Base-by-base conservation (phyloP, 2,888 invertebrate species). In the Drosophila paramelanica region DNA sequence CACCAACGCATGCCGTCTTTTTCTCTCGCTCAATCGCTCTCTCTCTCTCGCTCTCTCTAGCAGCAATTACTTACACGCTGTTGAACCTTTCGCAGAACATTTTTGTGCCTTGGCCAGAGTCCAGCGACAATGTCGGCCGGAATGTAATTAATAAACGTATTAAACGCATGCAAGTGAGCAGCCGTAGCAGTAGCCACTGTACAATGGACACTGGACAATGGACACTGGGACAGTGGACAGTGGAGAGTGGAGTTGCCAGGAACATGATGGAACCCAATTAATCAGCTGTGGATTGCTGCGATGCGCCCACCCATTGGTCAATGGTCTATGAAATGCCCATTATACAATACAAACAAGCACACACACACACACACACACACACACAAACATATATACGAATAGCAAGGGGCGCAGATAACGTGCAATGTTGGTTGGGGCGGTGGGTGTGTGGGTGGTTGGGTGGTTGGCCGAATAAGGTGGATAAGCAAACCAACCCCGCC, bases 121-220 rank as follows among this genome's bases (percentile, higher is more conserved):
- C 78, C 75, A 75, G 67, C 73, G 67, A 64, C 67, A 77, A 67
- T 77, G 67, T 64, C 36, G 75, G 67, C 70, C 67, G 72, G 78
- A 89, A 84, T 89, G 88, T 89, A 89, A 84, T 84, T 89, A 84
- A 84, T 89, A 89, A 84, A 87, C 81, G 84, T 82, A 83, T 83
- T 83, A 88, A 84, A 87, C 72, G 85, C 88, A 87, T 81, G 84
- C 81, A 87, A 80, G 77, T 80, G 77, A 86, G 64, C 80, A 81
- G 38, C 61, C 56, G 49, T 50, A 38, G 38, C 58, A 58, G 49
- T 50, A 38, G 14, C 17, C 47, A 36, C 47, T 17, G 25, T 13
- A 41, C 51, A 65, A 45, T 27, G 8, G n/a, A 41, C 51, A 65
- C 50, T 27, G 8, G 41, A 20, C 25, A 23, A 47, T 55, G 42